Evolutionary conservation across 2,797 vertebrate species (phyloP), one percentile per base, ranked within the genome.

Genomic region (Alectoris magna): DNA sequence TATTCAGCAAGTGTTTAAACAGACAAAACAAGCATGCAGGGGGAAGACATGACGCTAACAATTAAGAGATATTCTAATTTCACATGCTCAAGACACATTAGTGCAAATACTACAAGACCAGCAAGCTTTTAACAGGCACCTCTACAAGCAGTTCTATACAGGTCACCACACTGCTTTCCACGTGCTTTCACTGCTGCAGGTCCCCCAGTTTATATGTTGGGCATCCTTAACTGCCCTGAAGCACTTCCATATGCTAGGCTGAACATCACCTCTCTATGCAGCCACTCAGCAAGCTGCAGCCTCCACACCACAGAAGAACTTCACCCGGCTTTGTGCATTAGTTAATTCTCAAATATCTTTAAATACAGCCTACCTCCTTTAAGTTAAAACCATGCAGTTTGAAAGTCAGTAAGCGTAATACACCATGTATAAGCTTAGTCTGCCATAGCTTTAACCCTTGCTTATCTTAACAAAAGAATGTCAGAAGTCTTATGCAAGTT

Each of bases 401-500:
- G 48, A 21, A 87, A 72, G 76, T 49, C 87, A 83, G 48, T 41
- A 4, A 8, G 2, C 14, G 22, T 38, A 72, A 78, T 2, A 83
- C 23, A 59, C 24, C 60, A 43, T 0, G 0, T 46, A 81, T n/a
- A 12, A 16, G 39, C n/a, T 49, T 2, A 7, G 22, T 16, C 62
- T 86, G 74, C 60, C 73, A 39, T 2, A 63, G 73, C 79, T 86
- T 78, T 77, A 92, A 81, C 85, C 91, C 84, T n/a, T 76, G 22
- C 46, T 90, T 91, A 66, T 80, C 89, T 91, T 67, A 95, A 17
- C 94, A 81, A 81, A 93, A 75, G 69, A 83, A 84, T 90, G 83
- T 48, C 87, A 69, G 29, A 86, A 84, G 76, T 59, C 95, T 91
- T 81, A 43, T 16, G 59, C 92, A 96, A 96, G 92, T 92, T 91